Conservation (phyloP, 2,888 invertebrate genomes). For the Dorcus hopei region DNA sequence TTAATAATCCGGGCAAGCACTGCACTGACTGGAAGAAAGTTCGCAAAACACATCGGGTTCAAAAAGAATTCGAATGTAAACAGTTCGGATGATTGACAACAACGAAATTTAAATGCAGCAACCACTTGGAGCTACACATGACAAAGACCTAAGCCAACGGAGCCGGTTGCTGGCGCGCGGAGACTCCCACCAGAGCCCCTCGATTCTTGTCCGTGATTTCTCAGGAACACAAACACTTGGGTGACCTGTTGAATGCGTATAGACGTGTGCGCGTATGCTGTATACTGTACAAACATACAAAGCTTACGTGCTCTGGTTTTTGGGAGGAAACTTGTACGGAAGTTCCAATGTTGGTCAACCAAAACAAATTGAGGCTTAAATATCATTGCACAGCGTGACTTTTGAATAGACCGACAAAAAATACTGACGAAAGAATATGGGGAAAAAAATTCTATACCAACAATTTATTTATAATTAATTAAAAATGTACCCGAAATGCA, state of each 20-base stretch:
- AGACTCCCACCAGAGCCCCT: conserved; percentile 10
- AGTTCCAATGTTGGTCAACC: no score
- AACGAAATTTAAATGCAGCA: neutral
- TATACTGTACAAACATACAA: neutral
- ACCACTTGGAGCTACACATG: neutral
- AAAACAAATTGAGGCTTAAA: no score
- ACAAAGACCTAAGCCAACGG: conserved; percentile 3
- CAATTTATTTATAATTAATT: no score
- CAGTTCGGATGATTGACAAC: neutral
- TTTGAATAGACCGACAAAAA: no score
- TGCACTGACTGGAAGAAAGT: no score
- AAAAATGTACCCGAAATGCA: no score
- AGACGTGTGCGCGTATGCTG: neutral
- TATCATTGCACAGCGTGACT: no score
- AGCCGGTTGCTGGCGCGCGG: neutral
- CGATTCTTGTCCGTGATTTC: conserved; percentile 8
- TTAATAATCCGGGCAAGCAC: no score
- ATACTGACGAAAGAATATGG: no score
- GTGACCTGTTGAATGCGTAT: conserved; percentile 8
- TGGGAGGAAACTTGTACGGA: no score
- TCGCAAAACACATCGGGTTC: no score
- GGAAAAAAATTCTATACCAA: no score
- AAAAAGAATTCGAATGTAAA: neutral
- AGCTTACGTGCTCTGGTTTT: neutral
- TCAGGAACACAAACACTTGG: neutral